Evolutionary conservation across 2,797 vertebrate species (phyloP).

Genomic region (Chiroxiphia lanceolata): DNA sequence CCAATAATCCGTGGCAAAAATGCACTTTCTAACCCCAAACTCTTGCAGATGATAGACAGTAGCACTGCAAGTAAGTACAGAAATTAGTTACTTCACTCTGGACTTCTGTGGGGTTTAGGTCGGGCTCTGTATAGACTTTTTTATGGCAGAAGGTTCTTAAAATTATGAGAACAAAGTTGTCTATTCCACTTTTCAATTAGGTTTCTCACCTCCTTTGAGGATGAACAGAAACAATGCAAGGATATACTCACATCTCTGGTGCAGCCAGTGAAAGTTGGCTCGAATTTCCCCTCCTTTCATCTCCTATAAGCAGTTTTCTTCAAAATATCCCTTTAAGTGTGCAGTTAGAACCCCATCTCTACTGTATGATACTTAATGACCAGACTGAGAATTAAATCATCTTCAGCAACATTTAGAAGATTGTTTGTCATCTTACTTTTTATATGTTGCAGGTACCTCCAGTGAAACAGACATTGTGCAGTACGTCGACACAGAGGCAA

Average conservation of each 20-base stretch:
- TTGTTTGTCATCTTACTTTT: not conserved
- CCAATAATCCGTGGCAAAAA: constrained; percentile 97
- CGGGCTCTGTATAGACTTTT: not conserved
- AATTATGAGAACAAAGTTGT: not conserved
- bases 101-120: not conserved
- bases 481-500: constrained; percentile 93
- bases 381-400: not conserved
- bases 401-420: not conserved
- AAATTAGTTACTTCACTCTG: not conserved
- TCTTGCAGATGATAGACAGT: constrained; percentile 94
- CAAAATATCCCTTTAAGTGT: not conserved
- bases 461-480: constrained; percentile 88
- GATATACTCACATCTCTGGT: not conserved
- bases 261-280: not conserved
- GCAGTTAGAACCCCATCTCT: not conserved
- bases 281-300: not conserved
- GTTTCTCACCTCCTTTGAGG: not conserved
- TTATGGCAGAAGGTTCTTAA: not conserved
- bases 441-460: constrained; percentile 74
- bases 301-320: not conserved
- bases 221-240: not conserved
- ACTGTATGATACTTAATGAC: not conserved
- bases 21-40: constrained; percentile 93
- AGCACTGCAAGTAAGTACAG: constrained; percentile 79
- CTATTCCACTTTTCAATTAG: not conserved